Conservation (phyloP, 2,113 vertebrate species). For the Geococcyx californianus region DNA sequence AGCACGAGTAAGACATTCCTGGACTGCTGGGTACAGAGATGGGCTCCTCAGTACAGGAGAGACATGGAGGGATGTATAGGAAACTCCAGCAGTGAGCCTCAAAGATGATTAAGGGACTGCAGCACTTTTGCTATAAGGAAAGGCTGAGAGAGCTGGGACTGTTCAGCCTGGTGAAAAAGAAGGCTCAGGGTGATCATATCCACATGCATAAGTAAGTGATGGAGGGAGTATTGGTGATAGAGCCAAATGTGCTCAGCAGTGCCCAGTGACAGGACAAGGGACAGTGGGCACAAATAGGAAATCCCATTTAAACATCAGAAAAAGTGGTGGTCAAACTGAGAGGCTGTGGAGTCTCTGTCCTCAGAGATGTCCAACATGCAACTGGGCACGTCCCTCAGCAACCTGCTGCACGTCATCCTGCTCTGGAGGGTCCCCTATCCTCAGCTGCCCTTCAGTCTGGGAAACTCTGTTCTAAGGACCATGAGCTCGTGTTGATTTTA, state of each 20-base stretch:
- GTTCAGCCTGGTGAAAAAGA: neutral
- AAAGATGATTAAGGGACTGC: neutral
- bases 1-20: neutral
- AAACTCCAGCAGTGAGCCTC: neutral
- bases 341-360: neutral
- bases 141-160: neutral
- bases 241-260: no score
- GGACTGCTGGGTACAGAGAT: neutral
- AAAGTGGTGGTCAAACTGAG: neutral
- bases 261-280: neutral
- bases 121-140: neutral
- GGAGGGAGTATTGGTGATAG: neutral
- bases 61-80: neutral
- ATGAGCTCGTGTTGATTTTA: neutral
- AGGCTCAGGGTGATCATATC: neutral
- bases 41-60: neutral
- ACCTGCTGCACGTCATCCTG: neutral
- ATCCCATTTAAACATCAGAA: neutral
- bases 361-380: rapidly evolving
- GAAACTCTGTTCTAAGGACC: neutral
- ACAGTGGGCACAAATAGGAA: neutral
- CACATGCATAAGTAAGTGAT: neutral
- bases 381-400: rapidly evolving
- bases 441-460: neutral
- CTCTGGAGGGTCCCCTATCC: no score